These are phyloP conservation scores for Poecile montanus DNA, from an alignment of 2,797 vertebrate genomes.

Conservation along the genomic window DNA sequence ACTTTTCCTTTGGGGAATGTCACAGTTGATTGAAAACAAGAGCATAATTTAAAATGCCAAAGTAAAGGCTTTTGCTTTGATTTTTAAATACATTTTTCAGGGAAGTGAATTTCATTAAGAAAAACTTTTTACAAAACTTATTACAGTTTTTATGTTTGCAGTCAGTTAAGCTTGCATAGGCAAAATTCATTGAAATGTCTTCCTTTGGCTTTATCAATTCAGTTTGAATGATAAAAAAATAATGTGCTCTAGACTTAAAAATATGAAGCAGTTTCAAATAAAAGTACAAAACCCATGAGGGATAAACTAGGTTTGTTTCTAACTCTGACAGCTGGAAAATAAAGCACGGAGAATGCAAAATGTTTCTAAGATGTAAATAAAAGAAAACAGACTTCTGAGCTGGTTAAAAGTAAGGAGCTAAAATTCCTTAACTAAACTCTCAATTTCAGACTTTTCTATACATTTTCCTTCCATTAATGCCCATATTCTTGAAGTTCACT, in stretches of 20 bases:
- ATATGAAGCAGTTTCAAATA: conserved; percentile 65
- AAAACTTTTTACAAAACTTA: not conserved
- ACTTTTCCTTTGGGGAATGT: conserved; percentile 11
- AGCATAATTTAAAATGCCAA: not conserved
- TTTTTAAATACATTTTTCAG: conserved; percentile 31
- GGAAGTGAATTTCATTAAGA: conserved; percentile 25
- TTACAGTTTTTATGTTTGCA: conserved; percentile 17
- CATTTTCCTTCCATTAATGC: conserved; percentile 46
- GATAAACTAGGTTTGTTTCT: conserved; percentile 50
- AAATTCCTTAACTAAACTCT: conserved; percentile 17
- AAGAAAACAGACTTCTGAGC: conserved; percentile 34
- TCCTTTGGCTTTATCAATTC: conserved; percentile 65
- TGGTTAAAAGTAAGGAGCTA: not conserved
- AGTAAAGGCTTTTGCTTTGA: conserved; percentile 10
- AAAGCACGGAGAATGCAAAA: conserved; percentile 13
- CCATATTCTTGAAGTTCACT: conserved; percentile 31
- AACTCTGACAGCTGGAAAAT: conserved; percentile 57
- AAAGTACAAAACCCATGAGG: conserved; percentile 38
- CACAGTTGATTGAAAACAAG: conserved; percentile 31
- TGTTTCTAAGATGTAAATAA: conserved; percentile 4
- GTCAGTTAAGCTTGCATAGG: conserved; percentile 24
- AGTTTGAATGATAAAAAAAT: conserved; percentile 51
- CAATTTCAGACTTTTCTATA: conserved; percentile 29
- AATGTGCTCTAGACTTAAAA: conserved; percentile 51
- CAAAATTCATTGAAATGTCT: conserved; percentile 30